Percentiles rank a stretch among this genome's conserved stretches.
Conservation (phyloP, 2,113 vertebrate species). For the Vireo altiloquus region DNA sequence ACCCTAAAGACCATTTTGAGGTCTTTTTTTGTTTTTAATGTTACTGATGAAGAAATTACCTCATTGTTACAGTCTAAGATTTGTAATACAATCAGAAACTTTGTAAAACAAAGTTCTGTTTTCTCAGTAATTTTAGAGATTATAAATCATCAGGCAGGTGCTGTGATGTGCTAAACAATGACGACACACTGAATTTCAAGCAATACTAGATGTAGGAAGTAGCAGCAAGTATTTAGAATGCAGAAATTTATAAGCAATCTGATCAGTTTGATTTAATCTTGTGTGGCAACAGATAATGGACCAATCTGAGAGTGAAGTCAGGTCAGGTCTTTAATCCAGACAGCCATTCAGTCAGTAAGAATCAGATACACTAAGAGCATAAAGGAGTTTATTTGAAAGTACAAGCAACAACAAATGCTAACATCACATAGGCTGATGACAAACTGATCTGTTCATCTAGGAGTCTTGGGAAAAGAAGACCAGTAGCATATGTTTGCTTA, state of each 20-base stretch:
- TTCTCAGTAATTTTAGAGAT: not conserved
- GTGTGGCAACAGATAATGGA: not conserved
- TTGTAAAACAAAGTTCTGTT: not conserved
- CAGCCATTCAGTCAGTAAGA: not conserved
- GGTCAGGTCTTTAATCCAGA: not conserved
- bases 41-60: not conserved
- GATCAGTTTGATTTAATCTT: not conserved
- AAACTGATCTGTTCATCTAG: not conserved
- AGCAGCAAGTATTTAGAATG: not conserved
- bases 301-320: not conserved
- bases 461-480: not conserved
- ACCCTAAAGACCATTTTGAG: not conserved
- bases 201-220: not conserved
- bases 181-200: not conserved
- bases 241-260: not conserved
- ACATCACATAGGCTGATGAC: not conserved
- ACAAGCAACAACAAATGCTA: not conserved
- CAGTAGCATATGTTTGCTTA: not conserved
- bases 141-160: not conserved
- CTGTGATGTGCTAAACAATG: not conserved
- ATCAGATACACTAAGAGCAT: not conserved
- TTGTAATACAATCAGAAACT: not conserved
- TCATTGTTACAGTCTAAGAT: not conserved
- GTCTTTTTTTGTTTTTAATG: not conserved
- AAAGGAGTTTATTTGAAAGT: not conserved